Conservation (phyloP, 2,113 vertebrate species). For the Seriola quinqueradiata region DNA sequence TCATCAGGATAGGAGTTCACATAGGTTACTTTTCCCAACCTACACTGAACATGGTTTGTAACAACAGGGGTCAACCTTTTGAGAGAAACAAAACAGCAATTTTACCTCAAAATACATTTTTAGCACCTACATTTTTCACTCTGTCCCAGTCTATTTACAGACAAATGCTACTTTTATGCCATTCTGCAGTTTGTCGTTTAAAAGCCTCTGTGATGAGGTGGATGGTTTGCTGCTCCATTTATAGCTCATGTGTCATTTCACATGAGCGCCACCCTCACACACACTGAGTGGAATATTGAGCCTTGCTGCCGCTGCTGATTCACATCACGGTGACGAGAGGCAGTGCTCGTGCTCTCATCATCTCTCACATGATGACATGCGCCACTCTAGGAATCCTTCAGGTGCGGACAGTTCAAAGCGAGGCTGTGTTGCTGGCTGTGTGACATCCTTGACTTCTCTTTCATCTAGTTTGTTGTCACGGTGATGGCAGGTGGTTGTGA, state of each 20-base stretch:
- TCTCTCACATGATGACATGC: constrained; percentile 5
- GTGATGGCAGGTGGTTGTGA: constrained; percentile 21
- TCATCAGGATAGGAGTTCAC: too few species aligned
- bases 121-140: constrained; percentile 26
- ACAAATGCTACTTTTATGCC: constrained; percentile 28
- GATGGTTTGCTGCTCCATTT: constrained; percentile 35
- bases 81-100: constrained; percentile 31
- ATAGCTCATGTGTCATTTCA: constrained; percentile 44
- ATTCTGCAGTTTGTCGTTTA: constrained; percentile 39
- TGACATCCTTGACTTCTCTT: constrained; percentile 46
- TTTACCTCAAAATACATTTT: constrained; percentile 38
- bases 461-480: constrained; percentile 43
- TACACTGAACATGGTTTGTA: background rate
- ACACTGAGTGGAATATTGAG: constrained; percentile 27
- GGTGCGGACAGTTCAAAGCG: constrained; percentile 43
- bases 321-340: constrained; percentile 25
- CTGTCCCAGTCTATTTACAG: constrained; percentile 43
- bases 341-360: background rate
- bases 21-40: too few species aligned
- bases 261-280: constrained; percentile 24
- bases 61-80: background rate
- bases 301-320: constrained; percentile 42
- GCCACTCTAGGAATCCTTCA: constrained; percentile 31
- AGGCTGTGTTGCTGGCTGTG: background rate
- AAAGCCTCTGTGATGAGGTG: constrained; percentile 24